These are phyloP conservation scores for Nomada goodeniana DNA, from an alignment of 2,888 invertebrate species.

Conservation along the genomic window DNA sequence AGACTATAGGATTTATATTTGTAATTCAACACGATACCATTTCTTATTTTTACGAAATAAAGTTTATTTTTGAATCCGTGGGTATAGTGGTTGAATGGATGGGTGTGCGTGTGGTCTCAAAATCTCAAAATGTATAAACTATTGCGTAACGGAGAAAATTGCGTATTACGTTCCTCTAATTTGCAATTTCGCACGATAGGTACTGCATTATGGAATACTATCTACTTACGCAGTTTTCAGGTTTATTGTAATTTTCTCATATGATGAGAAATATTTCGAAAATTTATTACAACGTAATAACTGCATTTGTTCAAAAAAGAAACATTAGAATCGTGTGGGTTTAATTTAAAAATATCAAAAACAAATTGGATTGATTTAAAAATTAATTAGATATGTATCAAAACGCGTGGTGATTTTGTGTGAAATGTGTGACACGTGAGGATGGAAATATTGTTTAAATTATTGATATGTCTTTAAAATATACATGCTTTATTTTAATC, in stretches of 20 bases:
- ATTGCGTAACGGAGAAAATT: slow-evolving; percentile 53
- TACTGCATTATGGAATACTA: slow-evolving; percentile 42
- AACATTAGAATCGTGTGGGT: slow-evolving; percentile 28
- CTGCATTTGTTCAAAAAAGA: slow-evolving; percentile 21
- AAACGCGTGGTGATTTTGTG: slow-evolving; percentile 28
- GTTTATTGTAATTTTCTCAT: slow-evolving; percentile 36
- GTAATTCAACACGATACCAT: slow-evolving; percentile 81
- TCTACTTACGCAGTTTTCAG: slow-evolving; percentile 42
- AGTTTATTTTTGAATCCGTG: slow-evolving; percentile 80
- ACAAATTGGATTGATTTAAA: slow-evolving; percentile 12
- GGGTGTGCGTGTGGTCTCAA: slow-evolving; percentile 70
- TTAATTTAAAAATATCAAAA: slow-evolving; percentile 34
- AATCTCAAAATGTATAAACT: slow-evolving; percentile 53
- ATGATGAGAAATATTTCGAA: slow-evolving; percentile 49
- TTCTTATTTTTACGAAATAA: slow-evolving; percentile 82
- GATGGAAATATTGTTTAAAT: slow-evolving; percentile 53
- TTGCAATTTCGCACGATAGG: slow-evolving; percentile 67
- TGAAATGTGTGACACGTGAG: slow-evolving; percentile 38
- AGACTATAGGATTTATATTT: slow-evolving; percentile 81
- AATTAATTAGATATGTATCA: slow-evolving; percentile 32
- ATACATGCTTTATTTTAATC: slow-evolving; percentile 42
- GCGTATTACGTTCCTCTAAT: slow-evolving; percentile 62
- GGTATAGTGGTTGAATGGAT: slow-evolving; percentile 74
- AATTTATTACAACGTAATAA: slow-evolving; percentile 49
- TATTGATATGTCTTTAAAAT: slow-evolving; percentile 49